Base-by-base conservation (phyloP, 2,797 vertebrate genomes). In the Salarias fasciatus region DNA sequence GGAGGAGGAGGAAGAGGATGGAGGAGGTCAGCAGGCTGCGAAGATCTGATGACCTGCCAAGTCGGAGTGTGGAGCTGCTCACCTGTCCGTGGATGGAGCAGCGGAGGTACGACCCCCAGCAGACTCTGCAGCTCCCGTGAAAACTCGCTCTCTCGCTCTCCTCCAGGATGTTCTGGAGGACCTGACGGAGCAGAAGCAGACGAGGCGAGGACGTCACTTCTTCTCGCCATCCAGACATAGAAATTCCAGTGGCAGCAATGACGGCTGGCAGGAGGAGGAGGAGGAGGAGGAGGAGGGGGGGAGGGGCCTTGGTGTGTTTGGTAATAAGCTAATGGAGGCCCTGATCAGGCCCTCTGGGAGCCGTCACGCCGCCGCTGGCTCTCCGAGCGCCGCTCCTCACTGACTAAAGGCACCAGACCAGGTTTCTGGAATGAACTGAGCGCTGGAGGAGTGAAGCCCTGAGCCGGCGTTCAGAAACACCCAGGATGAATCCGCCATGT, bases 121-220 rank as follows among this genome's bases (percentile, higher is more conserved):
- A 99, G 92, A 80, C 92, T 96, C 91, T 98, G 96, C 2, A 99
- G 93, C 70, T 99, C 97, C 82, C 96, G 95, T 12, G 95, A 95
- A 83, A 96, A 99, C 72, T 98, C 96, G 10, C 90, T 95, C 90
- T 99, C 97, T 65, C 96, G n/a, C n/a, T n/a, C n/a, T n/a, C 95
- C 90, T 99, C 97, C 85, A 99, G 88, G 90, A 99, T 99, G 90
- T 98, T 99, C 88, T 99, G 97, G 53, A 99, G 93, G 82, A 99
- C 97, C 97, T 99, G 18, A 24, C 18, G 24, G 18, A 24, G 18
- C 24, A 24, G 24, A 24, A 24, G 18, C 3, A 24, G 18, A 24
- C 3, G 18, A 24, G 18, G 18, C 24, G 18, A 24, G 18, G 18
- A 24, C 18, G 24, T 24, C 2, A 24, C 2, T 24, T 3, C 18